Evolutionary conservation across 2,888 invertebrate species (phyloP).

Genomic region (Archips crataeganus): DNA sequence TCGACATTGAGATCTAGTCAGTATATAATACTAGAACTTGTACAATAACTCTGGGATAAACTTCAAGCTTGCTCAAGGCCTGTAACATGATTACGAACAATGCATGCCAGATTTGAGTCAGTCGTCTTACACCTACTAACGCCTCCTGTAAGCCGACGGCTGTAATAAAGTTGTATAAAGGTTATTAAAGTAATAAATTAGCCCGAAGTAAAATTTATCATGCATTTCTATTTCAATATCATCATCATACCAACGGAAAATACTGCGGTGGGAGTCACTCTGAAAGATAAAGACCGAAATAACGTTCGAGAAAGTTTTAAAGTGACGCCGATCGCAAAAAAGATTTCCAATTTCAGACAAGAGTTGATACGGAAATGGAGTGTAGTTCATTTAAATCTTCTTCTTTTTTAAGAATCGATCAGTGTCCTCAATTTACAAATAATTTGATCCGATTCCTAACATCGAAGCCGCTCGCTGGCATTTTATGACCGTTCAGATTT

Average conservation of each 20-base stretch:
- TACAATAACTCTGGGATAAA: constrained; percentile 14
- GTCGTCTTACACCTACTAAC: not conserved
- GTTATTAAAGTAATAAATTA: constrained; percentile 8
- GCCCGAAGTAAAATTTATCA: not conserved
- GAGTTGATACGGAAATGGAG: too few species aligned
- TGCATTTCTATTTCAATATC: too few species aligned
- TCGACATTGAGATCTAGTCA: too few species aligned
- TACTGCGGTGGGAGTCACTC: too few species aligned
- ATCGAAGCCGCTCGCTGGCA: not conserved
- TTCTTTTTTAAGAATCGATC: too few species aligned
- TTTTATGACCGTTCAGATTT: constrained; percentile 1
- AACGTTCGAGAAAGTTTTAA: too few species aligned
- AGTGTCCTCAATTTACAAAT: not conserved
- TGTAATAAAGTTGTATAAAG: not conserved
- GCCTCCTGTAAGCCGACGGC: not conserved
- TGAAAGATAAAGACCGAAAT: too few species aligned
- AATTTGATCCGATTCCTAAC: not conserved
- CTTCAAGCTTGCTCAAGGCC: constrained; percentile 11
- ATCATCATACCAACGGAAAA: too few species aligned
- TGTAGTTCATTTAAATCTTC: too few species aligned
- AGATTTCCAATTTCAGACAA: too few species aligned
- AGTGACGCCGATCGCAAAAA: too few species aligned
- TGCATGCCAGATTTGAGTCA: not conserved
- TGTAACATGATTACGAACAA: constrained; percentile 32
- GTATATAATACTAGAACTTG: not conserved